Evolutionary conservation across 2,113 vertebrate species (phyloP).

Genomic region (Ranitomeya variabilis): DNA sequence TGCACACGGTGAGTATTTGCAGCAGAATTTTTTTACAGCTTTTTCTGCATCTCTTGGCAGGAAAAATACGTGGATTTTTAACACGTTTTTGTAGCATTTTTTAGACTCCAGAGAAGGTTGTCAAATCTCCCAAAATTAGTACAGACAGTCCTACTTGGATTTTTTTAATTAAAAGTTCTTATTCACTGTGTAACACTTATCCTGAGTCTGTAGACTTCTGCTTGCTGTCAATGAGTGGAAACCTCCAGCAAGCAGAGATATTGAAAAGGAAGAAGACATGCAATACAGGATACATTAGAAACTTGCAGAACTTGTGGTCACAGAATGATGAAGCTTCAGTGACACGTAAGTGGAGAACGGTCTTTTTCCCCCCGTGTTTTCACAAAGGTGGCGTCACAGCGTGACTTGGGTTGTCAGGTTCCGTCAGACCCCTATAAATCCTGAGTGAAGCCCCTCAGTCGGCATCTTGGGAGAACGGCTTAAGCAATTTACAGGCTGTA

Average conservation of each 20-base stretch:
- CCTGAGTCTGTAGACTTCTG: too few relatives aligned
- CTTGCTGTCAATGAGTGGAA: too few relatives aligned
- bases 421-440: conserved; percentile 8
- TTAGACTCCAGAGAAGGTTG: too few relatives aligned
- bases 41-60: too few relatives aligned
- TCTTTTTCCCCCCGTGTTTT: background rate
- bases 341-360: background rate
- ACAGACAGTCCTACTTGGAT: too few relatives aligned
- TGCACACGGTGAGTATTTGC: too few relatives aligned
- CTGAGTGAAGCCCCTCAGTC: background rate
- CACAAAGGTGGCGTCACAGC: background rate
- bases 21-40: too few relatives aligned
- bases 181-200: too few relatives aligned
- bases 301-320: background rate
- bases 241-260: background rate
- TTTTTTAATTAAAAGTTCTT: too few relatives aligned
- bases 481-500: conserved; percentile 28
- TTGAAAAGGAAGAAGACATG: background rate
- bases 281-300: background rate
- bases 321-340: background rate
- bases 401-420: background rate
- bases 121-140: too few relatives aligned
- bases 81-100: too few relatives aligned
- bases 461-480: conserved; percentile 7
- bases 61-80: too few relatives aligned